phyloP scores from a whole-genome alignment of 2,888 invertebrate genomes.

The Liodrosophila aerea region DNA sequence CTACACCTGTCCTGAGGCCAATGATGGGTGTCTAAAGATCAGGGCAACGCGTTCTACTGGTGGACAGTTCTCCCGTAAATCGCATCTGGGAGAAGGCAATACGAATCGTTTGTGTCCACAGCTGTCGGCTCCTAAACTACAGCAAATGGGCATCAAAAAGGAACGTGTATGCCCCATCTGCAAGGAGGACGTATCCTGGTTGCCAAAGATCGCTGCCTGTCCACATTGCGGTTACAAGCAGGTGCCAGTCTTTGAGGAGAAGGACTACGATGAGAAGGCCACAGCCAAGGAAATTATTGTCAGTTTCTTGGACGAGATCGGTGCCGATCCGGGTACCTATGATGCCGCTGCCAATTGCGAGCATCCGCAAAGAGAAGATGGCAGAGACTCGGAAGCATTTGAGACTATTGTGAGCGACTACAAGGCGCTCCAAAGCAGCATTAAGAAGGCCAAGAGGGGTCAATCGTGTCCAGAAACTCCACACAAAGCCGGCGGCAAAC shows the following conservation, averaged over 20 bases:
- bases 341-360: slow-evolving; percentile 19
- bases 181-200: slow-evolving; percentile 75
- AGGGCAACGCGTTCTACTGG: slow-evolving; percentile 20
- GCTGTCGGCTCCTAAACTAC: slow-evolving; percentile 36
- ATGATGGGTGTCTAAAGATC: slow-evolving; percentile 27
- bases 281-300: slow-evolving; percentile 76
- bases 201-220: slow-evolving; percentile 82
- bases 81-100: slow-evolving; percentile 44
- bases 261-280: slow-evolving; percentile 68
- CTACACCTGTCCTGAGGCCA: slow-evolving; percentile 14
- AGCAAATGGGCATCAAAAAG: slow-evolving; percentile 38
- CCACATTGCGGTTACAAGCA: slow-evolving; percentile 79
- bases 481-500: slow-evolving; percentile 28
- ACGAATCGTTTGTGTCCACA: slow-evolving; percentile 40
- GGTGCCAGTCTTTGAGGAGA: slow-evolving; percentile 65
- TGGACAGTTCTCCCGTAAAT: slow-evolving; percentile 35
- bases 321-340: slow-evolving; percentile 1
- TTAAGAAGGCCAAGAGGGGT: slow-evolving; percentile 27
- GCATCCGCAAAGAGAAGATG: slow-evolving; percentile 18
- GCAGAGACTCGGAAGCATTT: slow-evolving; percentile 47
- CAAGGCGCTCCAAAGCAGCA: slow-evolving; percentile 37
- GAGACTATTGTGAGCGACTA: slow-evolving; percentile 48
- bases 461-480: neutral
- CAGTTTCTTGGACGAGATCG: slow-evolving; percentile 56
- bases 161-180: slow-evolving; percentile 72